Evolutionary conservation across 2,888 invertebrate species (phyloP).

Genomic region (Drosophila multiciliata): DNA sequence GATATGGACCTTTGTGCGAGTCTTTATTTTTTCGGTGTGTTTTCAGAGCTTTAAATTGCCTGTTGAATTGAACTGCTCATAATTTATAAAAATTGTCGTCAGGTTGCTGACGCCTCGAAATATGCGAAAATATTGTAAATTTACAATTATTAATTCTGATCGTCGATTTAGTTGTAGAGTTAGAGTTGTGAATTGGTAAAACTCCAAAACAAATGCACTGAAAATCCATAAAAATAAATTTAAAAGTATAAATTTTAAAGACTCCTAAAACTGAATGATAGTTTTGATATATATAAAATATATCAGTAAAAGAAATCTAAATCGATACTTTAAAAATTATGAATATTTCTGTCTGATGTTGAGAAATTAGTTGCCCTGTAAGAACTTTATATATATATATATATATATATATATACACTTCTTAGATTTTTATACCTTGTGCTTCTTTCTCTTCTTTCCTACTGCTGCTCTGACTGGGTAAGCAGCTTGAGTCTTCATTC

Average conservation of each 20-base stretch:
- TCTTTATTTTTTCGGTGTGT: conserved; percentile 10
- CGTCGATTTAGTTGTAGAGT: neutral
- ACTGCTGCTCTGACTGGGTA: conserved; percentile 11
- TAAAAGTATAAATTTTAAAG: neutral
- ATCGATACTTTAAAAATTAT: neutral
- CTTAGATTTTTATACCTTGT: neutral
- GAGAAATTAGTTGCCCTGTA: neutral
- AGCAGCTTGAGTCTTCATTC: conserved; percentile 37
- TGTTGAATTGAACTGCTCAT: conserved; percentile 49
- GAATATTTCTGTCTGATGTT: neutral
- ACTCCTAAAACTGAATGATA: no score
- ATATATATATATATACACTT: neutral
- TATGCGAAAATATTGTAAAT: conserved; percentile 8
- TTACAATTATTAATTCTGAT: neutral
- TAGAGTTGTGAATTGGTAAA: neutral
- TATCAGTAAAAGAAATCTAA: neutral
- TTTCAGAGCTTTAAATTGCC: conserved; percentile 20
- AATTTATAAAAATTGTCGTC: conserved; percentile 66
- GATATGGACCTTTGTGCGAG: conserved; percentile 51
- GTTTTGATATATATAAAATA: no score
- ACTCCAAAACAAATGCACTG: neutral
- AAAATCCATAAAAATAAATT: neutral
- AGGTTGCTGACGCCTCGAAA: conserved; percentile 58
- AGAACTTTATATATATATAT: neutral
- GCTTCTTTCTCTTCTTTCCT: neutral